phyloP scores from a whole-genome alignment of 2,888 invertebrate genomes.

The Andrena marginata region DNA sequence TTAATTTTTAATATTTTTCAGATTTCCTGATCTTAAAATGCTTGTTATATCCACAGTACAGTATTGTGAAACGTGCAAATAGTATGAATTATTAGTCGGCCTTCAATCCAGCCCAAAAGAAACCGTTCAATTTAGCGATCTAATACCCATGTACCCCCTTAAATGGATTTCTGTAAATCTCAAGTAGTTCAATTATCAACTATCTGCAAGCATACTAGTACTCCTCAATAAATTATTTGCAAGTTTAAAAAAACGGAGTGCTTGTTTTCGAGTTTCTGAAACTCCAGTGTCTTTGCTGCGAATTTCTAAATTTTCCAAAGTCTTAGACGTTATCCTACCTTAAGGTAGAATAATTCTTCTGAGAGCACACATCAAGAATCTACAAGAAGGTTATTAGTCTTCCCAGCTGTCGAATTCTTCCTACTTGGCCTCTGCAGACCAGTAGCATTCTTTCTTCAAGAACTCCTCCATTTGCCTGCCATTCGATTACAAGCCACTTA shows the following conservation, averaged over 20 bases:
- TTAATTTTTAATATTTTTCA: too few species aligned
- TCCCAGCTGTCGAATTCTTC: not conserved
- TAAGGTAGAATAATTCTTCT: not conserved
- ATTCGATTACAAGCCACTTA: constrained; percentile 8
- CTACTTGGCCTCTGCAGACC: not conserved
- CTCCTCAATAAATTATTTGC: not conserved
- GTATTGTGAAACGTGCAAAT: too few species aligned
- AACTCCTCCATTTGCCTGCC: not conserved
- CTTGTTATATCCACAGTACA: too few species aligned
- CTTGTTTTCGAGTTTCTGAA: not conserved
- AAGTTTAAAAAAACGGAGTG: not conserved
- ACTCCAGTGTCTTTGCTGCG: not conserved
- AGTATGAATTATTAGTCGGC: too few species aligned
- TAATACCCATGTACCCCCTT: too few species aligned
- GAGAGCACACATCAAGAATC: too few species aligned
- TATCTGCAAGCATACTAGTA: not conserved
- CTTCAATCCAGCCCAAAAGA: too few species aligned
- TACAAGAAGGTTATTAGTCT: not conserved
- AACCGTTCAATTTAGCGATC: too few species aligned
- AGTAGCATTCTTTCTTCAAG: not conserved
- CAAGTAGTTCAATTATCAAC: not conserved
- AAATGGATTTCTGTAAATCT: not conserved
- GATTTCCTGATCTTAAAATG: too few species aligned
- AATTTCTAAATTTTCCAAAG: not conserved
- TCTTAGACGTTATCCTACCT: not conserved